These are phyloP conservation scores for Molossus molossus DNA, from an alignment of 2,797 vertebrate species.

Conservation along the genomic window DNA sequence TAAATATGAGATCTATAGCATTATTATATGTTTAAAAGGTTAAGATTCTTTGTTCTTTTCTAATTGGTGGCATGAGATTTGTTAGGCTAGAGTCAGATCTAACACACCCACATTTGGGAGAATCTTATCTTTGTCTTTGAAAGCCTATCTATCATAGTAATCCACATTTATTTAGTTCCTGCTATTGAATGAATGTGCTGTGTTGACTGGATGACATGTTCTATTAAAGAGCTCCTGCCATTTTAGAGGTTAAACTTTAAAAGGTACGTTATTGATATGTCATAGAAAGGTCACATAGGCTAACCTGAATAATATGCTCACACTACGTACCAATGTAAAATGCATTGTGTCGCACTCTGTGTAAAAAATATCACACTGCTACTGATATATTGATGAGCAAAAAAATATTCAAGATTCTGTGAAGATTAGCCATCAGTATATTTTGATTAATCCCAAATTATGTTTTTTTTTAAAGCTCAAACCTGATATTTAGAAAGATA, in stretches of 20 bases:
- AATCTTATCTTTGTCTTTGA: constrained; percentile 26
- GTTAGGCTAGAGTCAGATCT: background rate
- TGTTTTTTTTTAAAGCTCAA: background rate
- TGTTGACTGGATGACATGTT: background rate
- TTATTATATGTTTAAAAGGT: constrained; percentile 49
- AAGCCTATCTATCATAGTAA: background rate
- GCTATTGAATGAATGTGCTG: background rate
- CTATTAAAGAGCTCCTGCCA: background rate
- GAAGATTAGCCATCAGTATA: background rate
- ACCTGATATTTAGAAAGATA: constrained; percentile 14
- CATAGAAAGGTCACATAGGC: constrained; percentile 39
- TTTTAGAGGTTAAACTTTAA: constrained; percentile 22
- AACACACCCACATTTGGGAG: background rate
- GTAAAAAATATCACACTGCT: background rate
- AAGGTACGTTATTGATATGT: background rate
- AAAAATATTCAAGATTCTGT: background rate
- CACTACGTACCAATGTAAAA: background rate
- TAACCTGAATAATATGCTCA: background rate
- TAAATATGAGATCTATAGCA: constrained; percentile 11
- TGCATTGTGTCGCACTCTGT: background rate
- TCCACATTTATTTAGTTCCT: constrained; percentile 28
- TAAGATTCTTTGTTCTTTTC: background rate
- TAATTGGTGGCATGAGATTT: background rate
- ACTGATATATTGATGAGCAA: background rate
- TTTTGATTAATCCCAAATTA: constrained; percentile 15